A percentile compares a stretch with the other conserved stretches of the same genome.
Evolutionary conservation across 2,888 invertebrate genomes (phyloP).

Genomic region (Acrobasis repandana): DNA sequence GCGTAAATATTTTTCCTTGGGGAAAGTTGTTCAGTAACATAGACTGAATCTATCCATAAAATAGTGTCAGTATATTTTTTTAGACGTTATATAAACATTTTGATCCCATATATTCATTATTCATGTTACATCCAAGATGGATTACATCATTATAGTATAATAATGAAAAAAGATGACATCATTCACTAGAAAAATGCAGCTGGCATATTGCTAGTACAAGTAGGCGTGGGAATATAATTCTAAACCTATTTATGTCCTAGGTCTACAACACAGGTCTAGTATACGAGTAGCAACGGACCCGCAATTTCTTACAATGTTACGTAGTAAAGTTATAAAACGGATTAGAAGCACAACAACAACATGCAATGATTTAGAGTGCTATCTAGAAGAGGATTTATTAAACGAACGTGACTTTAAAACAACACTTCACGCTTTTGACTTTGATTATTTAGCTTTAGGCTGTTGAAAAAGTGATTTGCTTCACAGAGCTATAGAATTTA

Average conservation of each 20-base stretch:
- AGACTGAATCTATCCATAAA: too few species aligned
- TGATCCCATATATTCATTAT: not conserved
- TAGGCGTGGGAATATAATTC: conserved; percentile 12
- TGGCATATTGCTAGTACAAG: not conserved
- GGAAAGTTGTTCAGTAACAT: too few species aligned
- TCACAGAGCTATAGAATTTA: too few species aligned
- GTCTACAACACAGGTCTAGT: not conserved
- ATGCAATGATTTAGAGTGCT: not conserved
- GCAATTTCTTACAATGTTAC: conserved; percentile 8
- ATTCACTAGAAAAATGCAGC: not conserved
- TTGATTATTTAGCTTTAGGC: too few species aligned
- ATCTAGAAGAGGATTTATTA: not conserved
- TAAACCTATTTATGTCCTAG: conserved; percentile 5
- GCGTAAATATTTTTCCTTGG: too few species aligned
- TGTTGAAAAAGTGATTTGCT: too few species aligned
- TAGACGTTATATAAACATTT: too few species aligned
- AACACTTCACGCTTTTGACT: too few species aligned
- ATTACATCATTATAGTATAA: not conserved
- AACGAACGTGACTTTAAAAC: not conserved
- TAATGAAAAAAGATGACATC: not conserved
- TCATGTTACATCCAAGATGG: not conserved
- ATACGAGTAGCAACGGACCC: not conserved
- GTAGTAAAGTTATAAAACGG: conserved; percentile 4
- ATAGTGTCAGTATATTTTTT: too few species aligned
- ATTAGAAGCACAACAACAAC: not conserved